Evolutionary conservation across 2,888 invertebrate genomes (phyloP).

Genomic region (Camponotus fellah): DNA sequence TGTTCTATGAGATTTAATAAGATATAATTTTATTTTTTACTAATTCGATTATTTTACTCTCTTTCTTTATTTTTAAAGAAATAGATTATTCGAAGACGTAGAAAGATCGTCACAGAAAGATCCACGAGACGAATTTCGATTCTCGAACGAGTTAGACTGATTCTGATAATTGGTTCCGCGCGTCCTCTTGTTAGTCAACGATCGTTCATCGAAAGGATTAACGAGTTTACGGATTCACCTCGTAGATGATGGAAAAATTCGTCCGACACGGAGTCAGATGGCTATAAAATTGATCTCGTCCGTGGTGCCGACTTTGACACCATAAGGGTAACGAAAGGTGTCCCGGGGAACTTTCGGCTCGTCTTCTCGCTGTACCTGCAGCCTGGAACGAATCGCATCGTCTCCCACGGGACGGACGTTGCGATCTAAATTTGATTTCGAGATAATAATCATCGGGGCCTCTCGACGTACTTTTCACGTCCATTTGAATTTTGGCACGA

Average conservation of each 20-base stretch:
- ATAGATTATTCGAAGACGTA: too few species aligned
- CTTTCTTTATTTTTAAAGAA: too few species aligned
- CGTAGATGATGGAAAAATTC: conserved; percentile 65
- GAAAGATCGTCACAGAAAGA: not conserved
- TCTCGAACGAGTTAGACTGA: conserved; percentile 41
- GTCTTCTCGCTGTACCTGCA: conserved; percentile 51
- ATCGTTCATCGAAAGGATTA: conserved; percentile 71
- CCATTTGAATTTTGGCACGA: not conserved
- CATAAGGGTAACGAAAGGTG: conserved; percentile 81
- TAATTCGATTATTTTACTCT: too few species aligned
- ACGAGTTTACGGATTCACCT: conserved; percentile 66
- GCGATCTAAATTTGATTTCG: conserved; percentile 39
- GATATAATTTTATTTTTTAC: too few species aligned
- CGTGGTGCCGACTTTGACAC: conserved; percentile 74
- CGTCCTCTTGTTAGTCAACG: conserved; percentile 31
- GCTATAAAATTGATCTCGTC: conserved; percentile 70
- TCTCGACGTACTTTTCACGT: conserved; percentile 11
- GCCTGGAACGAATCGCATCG: conserved; percentile 67
- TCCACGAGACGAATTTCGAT: not conserved
- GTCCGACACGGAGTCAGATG: conserved; percentile 79
- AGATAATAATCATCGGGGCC: not conserved
- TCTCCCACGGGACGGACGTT: conserved; percentile 41
- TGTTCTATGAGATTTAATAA: too few species aligned
- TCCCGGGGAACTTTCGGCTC: conserved; percentile 57
- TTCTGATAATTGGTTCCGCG: conserved; percentile 42